These are phyloP conservation scores for Eledone cirrhosa DNA, from an alignment of 2,888 invertebrate species.

Conservation along the genomic window DNA sequence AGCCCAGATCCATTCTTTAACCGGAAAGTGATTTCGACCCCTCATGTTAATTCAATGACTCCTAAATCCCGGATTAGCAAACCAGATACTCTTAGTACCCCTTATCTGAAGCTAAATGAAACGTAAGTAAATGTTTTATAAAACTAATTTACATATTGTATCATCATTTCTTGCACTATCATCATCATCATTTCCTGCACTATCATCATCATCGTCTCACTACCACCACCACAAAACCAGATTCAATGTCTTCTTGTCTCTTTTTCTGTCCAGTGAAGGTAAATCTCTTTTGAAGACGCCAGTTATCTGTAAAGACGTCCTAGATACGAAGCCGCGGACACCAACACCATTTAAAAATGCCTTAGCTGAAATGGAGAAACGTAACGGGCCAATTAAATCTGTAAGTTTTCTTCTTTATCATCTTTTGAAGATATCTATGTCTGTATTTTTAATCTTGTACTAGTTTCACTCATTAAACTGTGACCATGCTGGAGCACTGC, in stretches of 20 bases:
- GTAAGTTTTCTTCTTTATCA: not conserved
- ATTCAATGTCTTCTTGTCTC: no score
- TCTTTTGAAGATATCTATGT: no score
- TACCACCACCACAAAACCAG: no score
- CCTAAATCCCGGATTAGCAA: slow-evolving; percentile 31
- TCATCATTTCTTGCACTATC: no score
- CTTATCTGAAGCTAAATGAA: slow-evolving; percentile 41
- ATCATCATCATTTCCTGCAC: no score
- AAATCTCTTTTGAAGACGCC: slow-evolving; percentile 23
- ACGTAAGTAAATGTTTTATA: slow-evolving; percentile 35
- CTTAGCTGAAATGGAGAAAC: slow-evolving; percentile 83
- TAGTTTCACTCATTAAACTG: no score
- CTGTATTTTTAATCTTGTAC: no score
- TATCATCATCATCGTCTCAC: no score
- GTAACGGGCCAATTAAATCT: slow-evolving; percentile 27
- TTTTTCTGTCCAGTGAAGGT: not conserved
- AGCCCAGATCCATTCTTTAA: slow-evolving; percentile 55
- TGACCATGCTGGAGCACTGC: no score
- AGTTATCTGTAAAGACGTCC: slow-evolving; percentile 46
- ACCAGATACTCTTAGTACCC: slow-evolving; percentile 44
- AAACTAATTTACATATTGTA: not conserved
- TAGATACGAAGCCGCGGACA: slow-evolving; percentile 73
- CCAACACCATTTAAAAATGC: slow-evolving; percentile 96
- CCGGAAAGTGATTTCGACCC: not conserved
- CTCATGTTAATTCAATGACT: slow-evolving; percentile 15